Evolutionary conservation across 2,797 vertebrate species (phyloP).

Genomic region (Bovichtus variegatus): DNA sequence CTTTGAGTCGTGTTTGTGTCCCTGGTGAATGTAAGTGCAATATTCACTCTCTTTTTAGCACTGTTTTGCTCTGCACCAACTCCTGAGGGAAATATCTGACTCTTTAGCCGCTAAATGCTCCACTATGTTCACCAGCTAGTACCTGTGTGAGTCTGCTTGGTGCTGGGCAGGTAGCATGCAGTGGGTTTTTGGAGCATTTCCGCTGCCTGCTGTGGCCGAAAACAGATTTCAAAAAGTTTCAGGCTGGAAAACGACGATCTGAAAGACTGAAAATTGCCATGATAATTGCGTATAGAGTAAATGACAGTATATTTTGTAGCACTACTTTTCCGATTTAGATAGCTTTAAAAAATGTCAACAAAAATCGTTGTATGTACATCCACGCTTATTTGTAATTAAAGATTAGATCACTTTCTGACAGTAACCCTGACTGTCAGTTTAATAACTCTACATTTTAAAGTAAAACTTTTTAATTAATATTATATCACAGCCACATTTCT

Average conservation of each 20-base stretch:
- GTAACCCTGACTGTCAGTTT: neutral
- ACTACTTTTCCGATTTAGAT: too few species aligned
- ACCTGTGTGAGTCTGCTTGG: neutral
- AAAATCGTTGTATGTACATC: neutral
- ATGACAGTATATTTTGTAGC: too few species aligned
- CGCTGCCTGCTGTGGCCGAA: neutral
- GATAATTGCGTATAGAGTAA: neutral
- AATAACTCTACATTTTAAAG: neutral
- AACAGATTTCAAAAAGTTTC: neutral
- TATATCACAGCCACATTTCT: neutral
- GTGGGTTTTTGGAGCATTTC: neutral
- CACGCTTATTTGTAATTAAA: neutral
- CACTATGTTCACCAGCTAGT: neutral
- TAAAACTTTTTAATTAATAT: neutral
- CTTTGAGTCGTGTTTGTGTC: neutral
- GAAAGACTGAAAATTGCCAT: neutral
- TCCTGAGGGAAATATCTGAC: slow-evolving; percentile 1
- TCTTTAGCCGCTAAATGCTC: slow-evolving; percentile 11
- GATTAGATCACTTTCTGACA: neutral
- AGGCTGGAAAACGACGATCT: neutral
- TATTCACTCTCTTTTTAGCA: neutral
- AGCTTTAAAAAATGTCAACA: neutral
- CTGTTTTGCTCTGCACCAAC: slow-evolving; percentile 1
- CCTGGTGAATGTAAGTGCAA: slow-evolving; percentile 1
- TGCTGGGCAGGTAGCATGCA: neutral